Base-by-base conservation (phyloP, 2,888 invertebrate genomes). In the Adela reaumurella region DNA sequence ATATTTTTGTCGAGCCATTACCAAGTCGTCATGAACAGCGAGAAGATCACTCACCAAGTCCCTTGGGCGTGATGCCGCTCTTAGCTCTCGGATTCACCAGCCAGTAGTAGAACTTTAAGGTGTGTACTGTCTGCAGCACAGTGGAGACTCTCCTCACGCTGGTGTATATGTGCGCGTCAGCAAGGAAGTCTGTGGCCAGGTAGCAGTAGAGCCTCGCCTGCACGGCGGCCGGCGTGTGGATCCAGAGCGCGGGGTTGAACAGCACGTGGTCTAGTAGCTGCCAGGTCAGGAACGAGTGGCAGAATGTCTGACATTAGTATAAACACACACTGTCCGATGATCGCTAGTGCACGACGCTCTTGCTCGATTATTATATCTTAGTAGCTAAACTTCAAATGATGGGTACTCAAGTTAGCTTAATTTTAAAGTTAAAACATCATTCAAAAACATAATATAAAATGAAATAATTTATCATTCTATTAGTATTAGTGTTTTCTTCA, bases 71-170 rank as follows among this genome's bases (percentile, higher is more conserved):
- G 62, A 97, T 95, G 48, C 96, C 96, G 72, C 96, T 97, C 74
- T 96, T 94, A 55, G 92, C 86, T 56, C 92, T 83, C 1, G 99
- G 98, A 82, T 96, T 96, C 51, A 92, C 90, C 45, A 99, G 94
- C 98, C 98, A 99, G 70, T 99, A 99, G 78, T 98, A 99, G 72
- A 95, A 97, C 80, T 99, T 99, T 54, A 99, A 83, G 2, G 99
- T 97, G 70, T 99, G 98, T 57, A 99, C 94, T 19, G 97, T 97
- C 78, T 99, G 98, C 46, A 99, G 82, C 0, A 97, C 97, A 1
- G 98, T 98, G 61, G 96, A 96, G 53, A 99, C 97, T 48, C 99
- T 84, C 49, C 98, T 81, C 48, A 97, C 97, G 70, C 95, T 96
- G 61, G 93, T 95, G 78, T 97, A 97, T 63, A 97, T 96, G 73